Evolutionary conservation across 2,797 vertebrate genomes (phyloP).

Genomic region (Petrocephalus schoutedeni): DNA sequence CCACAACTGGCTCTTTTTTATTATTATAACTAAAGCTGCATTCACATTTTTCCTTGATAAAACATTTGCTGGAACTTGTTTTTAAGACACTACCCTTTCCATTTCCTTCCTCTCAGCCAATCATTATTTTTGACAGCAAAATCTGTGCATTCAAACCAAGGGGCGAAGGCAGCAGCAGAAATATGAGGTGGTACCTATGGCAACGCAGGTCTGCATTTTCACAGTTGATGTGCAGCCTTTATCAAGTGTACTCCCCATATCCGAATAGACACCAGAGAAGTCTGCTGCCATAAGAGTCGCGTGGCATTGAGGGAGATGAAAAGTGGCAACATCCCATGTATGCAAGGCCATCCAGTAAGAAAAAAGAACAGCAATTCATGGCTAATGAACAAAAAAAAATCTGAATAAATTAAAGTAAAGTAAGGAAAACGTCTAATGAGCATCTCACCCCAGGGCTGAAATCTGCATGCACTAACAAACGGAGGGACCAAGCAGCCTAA

Average conservation of each 20-base stretch:
- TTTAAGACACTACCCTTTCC: neutral
- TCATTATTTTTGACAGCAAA: neutral
- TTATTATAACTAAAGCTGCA: neutral
- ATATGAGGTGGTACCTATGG: neutral
- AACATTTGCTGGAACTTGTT: neutral
- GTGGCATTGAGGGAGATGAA: neutral
- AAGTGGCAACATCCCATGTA: neutral
- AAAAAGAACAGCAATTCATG: neutral
- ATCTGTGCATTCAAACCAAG: neutral
- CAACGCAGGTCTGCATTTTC: neutral
- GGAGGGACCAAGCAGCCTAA: neutral
- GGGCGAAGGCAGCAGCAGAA: neutral
- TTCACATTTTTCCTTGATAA: neutral
- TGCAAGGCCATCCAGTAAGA: neutral
- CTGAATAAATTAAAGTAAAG: neutral
- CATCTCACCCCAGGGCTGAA: neutral
- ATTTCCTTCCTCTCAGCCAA: neutral
- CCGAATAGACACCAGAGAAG: neutral
- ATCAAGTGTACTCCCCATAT: neutral
- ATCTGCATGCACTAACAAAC: neutral
- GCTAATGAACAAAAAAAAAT: neutral
- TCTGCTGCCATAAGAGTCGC: neutral
- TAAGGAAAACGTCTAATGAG: neutral
- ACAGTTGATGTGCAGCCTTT: neutral
- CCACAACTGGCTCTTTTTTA: neutral